phyloP scores from a whole-genome alignment of 2,113 vertebrate species.

The Hucho hucho region DNA sequence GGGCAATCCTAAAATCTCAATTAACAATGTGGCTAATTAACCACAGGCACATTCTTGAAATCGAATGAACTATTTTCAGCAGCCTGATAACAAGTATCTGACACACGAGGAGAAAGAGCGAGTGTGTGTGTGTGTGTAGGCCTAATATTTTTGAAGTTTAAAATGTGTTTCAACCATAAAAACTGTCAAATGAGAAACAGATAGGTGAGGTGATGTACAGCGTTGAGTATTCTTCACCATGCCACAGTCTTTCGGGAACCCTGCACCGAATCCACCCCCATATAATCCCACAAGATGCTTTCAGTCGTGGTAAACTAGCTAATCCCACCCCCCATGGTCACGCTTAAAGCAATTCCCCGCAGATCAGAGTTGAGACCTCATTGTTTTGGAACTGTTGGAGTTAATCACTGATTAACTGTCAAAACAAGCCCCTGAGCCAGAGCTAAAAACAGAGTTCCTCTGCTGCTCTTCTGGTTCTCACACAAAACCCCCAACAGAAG shows the following conservation, averaged over 20 bases:
- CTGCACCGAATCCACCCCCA: conserved; percentile 45
- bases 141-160: not conserved
- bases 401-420: conserved; percentile 76
- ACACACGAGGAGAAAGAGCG: not conserved
- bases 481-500: conserved; percentile 18
- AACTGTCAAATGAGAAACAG: not conserved
- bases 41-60: conserved; percentile 71
- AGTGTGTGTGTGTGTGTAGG: not conserved
- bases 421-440: conserved; percentile 61
- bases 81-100: conserved; percentile 20
- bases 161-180: not conserved
- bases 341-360: conserved; percentile 57
- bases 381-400: conserved; percentile 71
- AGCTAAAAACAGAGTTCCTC: conserved; percentile 35
- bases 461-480: conserved; percentile 26
- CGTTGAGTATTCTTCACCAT: not conserved
- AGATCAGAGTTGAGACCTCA: conserved; percentile 69
- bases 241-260: conserved; percentile 11
- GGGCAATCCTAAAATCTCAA: conserved; percentile 66
- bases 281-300: conserved; percentile 51
- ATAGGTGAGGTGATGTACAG: not conserved
- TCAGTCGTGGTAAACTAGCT: conserved; percentile 59
- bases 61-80: conserved; percentile 65
- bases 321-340: conserved; percentile 72
- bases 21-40: conserved; percentile 75